phyloP scores from a whole-genome alignment of 2,888 invertebrate genomes.

The Melinaea menophilus region DNA sequence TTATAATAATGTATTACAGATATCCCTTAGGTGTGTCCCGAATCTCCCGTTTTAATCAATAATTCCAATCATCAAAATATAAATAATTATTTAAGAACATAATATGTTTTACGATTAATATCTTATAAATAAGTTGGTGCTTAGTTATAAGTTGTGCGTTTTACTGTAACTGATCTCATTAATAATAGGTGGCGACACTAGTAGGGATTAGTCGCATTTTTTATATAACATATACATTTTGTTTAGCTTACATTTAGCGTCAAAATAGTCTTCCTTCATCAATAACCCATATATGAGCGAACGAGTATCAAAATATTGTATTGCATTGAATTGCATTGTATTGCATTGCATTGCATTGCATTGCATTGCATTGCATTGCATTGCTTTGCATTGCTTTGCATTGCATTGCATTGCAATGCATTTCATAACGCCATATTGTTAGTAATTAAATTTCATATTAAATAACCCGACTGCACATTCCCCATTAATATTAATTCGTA shows the following conservation, averaged over 20 bases:
- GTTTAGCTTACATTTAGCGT: neutral
- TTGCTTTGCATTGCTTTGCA: no score
- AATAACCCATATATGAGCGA: no score
- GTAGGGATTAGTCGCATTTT: slow-evolving; percentile 3
- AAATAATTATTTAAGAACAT: no score
- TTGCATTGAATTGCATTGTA: no score
- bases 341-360: no score
- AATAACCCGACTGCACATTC: slow-evolving; percentile 1
- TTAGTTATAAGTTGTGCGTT: slow-evolving; percentile 4
- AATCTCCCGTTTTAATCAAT: slow-evolving; percentile 22
- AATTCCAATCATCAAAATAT: no score
- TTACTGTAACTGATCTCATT: slow-evolving; percentile 2
- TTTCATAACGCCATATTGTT: no score
- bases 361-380: no score
- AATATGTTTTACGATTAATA: no score
- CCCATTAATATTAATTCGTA: slow-evolving; percentile 22
- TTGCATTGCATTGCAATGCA: no score
- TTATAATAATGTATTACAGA: slow-evolving; percentile 32
- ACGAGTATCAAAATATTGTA: no score
- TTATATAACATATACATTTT: slow-evolving; percentile 7
- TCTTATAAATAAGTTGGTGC: neutral
- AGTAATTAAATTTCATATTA: neutral
- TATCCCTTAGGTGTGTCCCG: slow-evolving; percentile 44
- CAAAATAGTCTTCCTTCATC: no score
- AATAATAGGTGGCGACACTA: slow-evolving; percentile 12